Percentiles rank a stretch among this genome's conserved stretches.
Evolutionary conservation across 2,888 invertebrate genomes (phyloP).

Genomic region (Mesoligia furuncula): DNA sequence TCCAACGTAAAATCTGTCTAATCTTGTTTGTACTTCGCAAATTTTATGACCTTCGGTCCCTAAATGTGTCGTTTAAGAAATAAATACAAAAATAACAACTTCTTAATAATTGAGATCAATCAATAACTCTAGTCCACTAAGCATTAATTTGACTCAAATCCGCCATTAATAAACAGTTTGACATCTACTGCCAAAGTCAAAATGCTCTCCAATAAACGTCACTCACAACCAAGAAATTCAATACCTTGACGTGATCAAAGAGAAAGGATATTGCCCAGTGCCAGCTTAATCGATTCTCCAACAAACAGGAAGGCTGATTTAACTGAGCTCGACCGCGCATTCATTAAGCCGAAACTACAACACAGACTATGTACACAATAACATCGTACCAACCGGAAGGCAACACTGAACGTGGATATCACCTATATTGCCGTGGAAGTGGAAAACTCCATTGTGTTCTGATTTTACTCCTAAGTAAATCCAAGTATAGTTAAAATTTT

Average conservation of each 20-base stretch:
- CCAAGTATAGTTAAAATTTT: not conserved
- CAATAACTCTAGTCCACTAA: not conserved
- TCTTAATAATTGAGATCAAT: not conserved
- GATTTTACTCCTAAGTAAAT: not conserved
- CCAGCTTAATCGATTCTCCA: constrained; percentile 39
- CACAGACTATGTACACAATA: constrained; percentile 48
- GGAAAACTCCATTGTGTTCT: constrained; percentile 32
- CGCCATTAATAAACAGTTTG: not conserved
- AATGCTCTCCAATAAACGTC: constrained; percentile 28
- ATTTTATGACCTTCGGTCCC: not conserved
- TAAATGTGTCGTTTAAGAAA: not conserved
- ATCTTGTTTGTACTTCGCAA: not conserved
- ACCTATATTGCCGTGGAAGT: constrained; percentile 43
- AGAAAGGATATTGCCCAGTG: constrained; percentile 36
- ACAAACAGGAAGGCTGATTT: constrained; percentile 50
- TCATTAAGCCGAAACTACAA: constrained; percentile 53
- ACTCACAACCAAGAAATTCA: constrained; percentile 25
- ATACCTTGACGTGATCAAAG: constrained; percentile 24
- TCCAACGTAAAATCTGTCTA: too few species aligned
- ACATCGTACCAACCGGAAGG: constrained; percentile 41
- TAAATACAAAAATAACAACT: not conserved
- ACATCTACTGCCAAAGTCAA: not conserved
- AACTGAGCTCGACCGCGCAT: constrained; percentile 50
- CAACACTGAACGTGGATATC: constrained; percentile 46
- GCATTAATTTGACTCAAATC: not conserved